Evolutionary conservation across 2,113 vertebrate genomes (phyloP), one percentile per base, ranked within the genome.

Genomic region (Apistogramma diplotaenia): DNA sequence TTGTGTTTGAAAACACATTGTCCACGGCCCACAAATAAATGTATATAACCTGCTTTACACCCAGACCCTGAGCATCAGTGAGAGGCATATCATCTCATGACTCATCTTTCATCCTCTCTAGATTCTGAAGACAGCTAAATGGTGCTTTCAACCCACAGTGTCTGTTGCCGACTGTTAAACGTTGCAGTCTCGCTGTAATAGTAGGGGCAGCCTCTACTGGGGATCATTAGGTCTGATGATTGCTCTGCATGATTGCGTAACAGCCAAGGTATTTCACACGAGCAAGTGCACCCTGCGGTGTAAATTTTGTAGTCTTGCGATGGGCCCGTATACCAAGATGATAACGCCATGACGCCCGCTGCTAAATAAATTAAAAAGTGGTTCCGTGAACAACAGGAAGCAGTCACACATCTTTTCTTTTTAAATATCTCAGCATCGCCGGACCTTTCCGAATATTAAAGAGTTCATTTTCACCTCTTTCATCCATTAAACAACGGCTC

Each of bases 201-300:
- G 84, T 83, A 83, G 79, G 81, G 79, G 59, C 78, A 85, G 76
- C 82, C 67, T 89, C 89, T 80, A 83, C 87, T 70, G 90, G 88
- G 91, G 74, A 86, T 87, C 90, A 87, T 93, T 92, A 91, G 83
- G 72, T 56, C 85, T 84, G 77, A 88, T 91, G 87, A 93, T 90
- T 88, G 78, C 85, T 67, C 62, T 88, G 81, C 87, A 85, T 86
- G 88, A 90, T 89, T 89, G 87, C 78, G 81, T 93, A 93, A 90
- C 75, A 88, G 84, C 79, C 56, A 58, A 62, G 89, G 84, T 87
- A 85, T 90, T 92, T 90, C 83, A 89, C 78, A 84, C 67, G 25
- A 71, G 23, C 49, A 86, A 88, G 81, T 72, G 82, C 79, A 85
- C 89, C 90, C 88, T 25, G 80, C 55, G 78, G 87, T 70, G 87